Evolutionary conservation across 2,888 invertebrate species (phyloP), one percentile per base, ranked within the genome.

Genomic region (Habroteleia sp.): DNA sequence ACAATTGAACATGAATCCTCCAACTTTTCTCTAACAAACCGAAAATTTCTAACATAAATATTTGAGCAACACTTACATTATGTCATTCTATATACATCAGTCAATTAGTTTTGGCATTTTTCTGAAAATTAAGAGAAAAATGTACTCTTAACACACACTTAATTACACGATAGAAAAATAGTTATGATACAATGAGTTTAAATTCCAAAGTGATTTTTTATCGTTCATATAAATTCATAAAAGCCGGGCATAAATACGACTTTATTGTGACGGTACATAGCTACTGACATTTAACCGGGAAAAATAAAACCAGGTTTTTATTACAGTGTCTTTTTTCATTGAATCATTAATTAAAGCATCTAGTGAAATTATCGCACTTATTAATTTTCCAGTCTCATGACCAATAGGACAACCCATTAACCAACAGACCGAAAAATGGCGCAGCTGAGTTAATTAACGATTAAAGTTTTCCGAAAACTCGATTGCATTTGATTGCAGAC

Each of bases 31-130:
- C 17, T 35, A 44, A 37, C 39, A 16, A 58, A 68, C 13, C n/a
- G 11, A 11, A 50, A 69, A 60, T 7, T 17, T 35, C 56, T 52
- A 39, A 56, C 68, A 75, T 66, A 72, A 76, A 77, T 78, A 78
- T 76, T 73, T 62, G 77, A 73, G 62, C 77, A 72, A 72, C 46
- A 52, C 58, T 58, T 72, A 58, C 25, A 56, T 16, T 62, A 42
- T 27, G 10, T 58, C 2, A 17, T 52, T 56, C 33, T 72, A 63
- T 76, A 23, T 65, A 69, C 68, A 58, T 56, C 69, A 71, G 76
- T 74, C 73, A 33, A 50, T 65, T 8, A 52, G 41, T 50, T 60
- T 44, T 69, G 50, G 62, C 42, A 60, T n/a, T 66, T 41, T 33
- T 31, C 17, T 3, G 8, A 41, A 11, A 41, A 41, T 7, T 33